These are phyloP conservation scores for Anarhynchus alexandrinus DNA, from an alignment of 2,113 vertebrate species.

Conservation along the genomic window DNA sequence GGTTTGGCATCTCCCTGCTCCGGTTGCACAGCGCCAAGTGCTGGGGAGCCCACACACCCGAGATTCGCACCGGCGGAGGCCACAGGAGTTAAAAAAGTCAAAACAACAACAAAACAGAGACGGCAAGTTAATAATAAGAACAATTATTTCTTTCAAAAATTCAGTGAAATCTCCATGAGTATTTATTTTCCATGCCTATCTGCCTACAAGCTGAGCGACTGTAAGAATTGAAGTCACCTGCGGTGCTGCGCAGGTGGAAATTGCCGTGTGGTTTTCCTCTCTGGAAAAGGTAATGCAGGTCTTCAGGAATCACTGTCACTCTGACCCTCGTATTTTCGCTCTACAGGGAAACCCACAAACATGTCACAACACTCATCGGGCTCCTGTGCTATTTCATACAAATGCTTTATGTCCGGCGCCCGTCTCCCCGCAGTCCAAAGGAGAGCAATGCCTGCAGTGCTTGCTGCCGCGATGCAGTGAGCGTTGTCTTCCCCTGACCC, in stretches of 20 bases:
- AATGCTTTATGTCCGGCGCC: rapidly evolving
- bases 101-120: no score
- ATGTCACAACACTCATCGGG: not conserved
- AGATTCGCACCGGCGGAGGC: no score
- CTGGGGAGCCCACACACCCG: no score
- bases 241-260: not conserved
- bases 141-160: no score
- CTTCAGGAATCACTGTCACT: not conserved
- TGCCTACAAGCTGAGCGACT: not conserved
- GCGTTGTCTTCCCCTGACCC: rapidly evolving
- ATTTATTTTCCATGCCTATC: not conserved
- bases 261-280: not conserved
- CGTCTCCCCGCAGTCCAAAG: rapidly evolving
- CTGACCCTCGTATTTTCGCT: not conserved
- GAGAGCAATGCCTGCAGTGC: not conserved
- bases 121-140: no score
- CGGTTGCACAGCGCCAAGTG: no score
- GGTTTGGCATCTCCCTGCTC: no score
- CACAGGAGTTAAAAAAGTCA: no score
- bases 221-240: not conserved
- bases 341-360: rapidly evolving
- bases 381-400: not conserved
- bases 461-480: rapidly evolving
- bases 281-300: not conserved
- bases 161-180: no score